phyloP scores from a whole-genome alignment of 2,113 vertebrate species.

The Calonectris borealis region DNA sequence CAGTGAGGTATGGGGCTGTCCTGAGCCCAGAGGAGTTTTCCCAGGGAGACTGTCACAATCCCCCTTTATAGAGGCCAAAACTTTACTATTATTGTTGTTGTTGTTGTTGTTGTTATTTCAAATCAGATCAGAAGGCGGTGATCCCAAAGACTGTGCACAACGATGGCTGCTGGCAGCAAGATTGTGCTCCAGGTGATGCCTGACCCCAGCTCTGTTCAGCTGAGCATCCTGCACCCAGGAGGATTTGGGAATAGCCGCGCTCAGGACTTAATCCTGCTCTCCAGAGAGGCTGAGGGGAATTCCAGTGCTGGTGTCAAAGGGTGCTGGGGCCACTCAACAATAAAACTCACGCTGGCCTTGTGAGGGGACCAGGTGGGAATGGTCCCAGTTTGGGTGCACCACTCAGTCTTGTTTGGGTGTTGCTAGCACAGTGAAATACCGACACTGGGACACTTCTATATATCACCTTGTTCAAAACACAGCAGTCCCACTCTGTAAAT shows the following conservation, averaged over 20 bases:
- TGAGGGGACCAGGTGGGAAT: not conserved
- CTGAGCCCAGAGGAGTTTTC: not conserved
- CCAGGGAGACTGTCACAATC: not conserved
- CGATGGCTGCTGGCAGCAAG: not conserved
- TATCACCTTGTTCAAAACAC: not conserved
- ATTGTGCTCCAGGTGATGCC: not conserved
- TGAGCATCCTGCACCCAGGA: not conserved
- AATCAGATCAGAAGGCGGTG: not conserved
- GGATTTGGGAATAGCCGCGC: not conserved
- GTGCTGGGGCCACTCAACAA: not conserved
- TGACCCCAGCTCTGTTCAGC: not conserved
- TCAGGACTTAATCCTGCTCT: not conserved
- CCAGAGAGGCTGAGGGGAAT: not conserved
- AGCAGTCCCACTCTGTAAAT: not conserved
- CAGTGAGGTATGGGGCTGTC: not conserved
- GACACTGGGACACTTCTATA: not conserved
- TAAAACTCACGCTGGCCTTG: not conserved
- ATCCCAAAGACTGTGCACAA: not conserved
- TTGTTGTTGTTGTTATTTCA: fast-evolving
- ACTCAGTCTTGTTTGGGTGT: not conserved
- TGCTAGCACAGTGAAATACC: not conserved
- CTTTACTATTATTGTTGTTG: fast-evolving
- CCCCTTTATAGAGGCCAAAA: not conserved
- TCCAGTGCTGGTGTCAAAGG: not conserved
- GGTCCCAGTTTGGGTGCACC: not conserved